Base-by-base conservation (phyloP, 2,113 vertebrate genomes). In the Chamaetylas fuelleborni region DNA sequence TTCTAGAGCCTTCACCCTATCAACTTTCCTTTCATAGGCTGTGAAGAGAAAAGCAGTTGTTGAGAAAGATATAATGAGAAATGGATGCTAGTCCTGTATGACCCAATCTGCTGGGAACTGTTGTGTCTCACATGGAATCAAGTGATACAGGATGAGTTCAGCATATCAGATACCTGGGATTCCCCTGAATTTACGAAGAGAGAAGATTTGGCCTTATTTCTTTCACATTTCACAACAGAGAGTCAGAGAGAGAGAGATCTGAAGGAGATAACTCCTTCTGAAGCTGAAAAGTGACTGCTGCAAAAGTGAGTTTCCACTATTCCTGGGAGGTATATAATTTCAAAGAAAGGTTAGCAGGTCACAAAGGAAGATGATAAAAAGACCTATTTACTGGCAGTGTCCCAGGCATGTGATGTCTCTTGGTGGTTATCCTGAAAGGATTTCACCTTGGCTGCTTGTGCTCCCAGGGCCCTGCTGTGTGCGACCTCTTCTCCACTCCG, bases 11-110 rank as follows among this genome's bases (percentile, higher is more conserved):
- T 76, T 71, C 82, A 71, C 43, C 47, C 82, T 83, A 92, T 95
- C 91, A 72, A 22, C 70, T 91, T 88, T 58, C 92, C 40, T 83
- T 97, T 97, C 94, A 96, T 40, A 88, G 86, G 76, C 87, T 93
- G 88, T 48, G 64, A 95, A 79, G 70, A 84, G 58, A 82, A 92
- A 33, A 51, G 76, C 40, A 86, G 60, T 28, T 88, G 67, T 88
- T 47, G 81, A 70, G 79, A 80, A 90, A 93, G 43, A 26, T 62
- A 78, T 88, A 20, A 76, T 5, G 17, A 80, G 81, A 83, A 93
- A 66, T 19, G 54, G 92, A 95, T 86, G 34, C 60, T 17, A 40
- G 50, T 56, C 56, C 31, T 62, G 40, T 16, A 40, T 40, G 81
- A 87, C 42, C 51, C 79, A 36, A 5, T 45, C 50, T 73, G 51